A percentile compares a stretch with the other conserved stretches of the same genome.
phyloP scores from a whole-genome alignment of 2,797 vertebrate genomes.

The Galago senegalensis region DNA sequence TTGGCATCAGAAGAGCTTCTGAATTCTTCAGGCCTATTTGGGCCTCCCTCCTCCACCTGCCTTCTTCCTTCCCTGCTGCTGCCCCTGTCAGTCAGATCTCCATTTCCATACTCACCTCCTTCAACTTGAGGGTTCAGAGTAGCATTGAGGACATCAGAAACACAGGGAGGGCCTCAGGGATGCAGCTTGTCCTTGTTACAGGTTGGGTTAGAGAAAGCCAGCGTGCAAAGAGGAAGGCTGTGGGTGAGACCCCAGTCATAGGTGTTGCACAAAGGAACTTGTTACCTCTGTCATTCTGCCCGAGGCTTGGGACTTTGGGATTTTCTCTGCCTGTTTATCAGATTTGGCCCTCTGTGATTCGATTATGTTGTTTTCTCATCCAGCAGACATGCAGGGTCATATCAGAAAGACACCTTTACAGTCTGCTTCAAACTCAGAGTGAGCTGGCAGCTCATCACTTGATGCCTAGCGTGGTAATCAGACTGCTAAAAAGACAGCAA shows the following conservation, averaged over 20 bases:
- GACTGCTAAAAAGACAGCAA: constrained; percentile 74
- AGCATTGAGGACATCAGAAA: not conserved
- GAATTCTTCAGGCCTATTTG: not conserved
- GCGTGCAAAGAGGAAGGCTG: not conserved
- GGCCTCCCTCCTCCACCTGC: not conserved
- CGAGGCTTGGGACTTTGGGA: not conserved
- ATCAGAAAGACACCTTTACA: not conserved
- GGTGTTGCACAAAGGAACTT: not conserved
- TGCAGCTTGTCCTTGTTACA: not conserved
- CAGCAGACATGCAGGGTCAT: not conserved
- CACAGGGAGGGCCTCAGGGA: too few species aligned
- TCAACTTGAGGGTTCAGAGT: not conserved
- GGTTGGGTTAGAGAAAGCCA: not conserved
- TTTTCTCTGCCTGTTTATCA: not conserved
- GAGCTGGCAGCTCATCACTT: not conserved
- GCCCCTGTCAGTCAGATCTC: not conserved
- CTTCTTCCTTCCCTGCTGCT: too few species aligned
- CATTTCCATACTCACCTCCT: fast-evolving
- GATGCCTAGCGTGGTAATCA: constrained; percentile 48
- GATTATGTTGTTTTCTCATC: not conserved
- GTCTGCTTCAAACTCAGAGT: constrained; percentile 26
- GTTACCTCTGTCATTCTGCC: not conserved
- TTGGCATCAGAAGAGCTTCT: constrained; percentile 4
- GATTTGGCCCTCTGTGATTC: not conserved
- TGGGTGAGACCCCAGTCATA: too few species aligned